These are phyloP conservation scores for Lepidurus apus DNA, from an alignment of 1,140 invertebrate genomes.

Conservation along the genomic window DNA sequence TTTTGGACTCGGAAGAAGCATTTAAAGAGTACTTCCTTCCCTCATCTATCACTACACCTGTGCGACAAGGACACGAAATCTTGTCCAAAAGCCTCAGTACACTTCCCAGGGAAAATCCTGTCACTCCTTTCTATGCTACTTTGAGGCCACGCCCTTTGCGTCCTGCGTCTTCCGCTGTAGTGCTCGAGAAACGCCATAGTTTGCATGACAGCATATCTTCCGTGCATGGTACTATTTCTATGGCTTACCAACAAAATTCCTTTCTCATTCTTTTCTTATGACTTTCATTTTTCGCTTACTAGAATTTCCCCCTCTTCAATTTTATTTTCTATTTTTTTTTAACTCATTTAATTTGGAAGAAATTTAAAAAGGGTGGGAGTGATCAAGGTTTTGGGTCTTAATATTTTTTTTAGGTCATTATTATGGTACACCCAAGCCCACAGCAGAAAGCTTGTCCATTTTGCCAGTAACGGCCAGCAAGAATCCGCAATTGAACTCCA, in stretches of 20 bases:
- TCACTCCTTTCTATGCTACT: neutral
- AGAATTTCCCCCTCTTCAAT: neutral
- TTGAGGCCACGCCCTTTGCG: constrained; percentile 3
- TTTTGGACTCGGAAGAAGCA: neutral
- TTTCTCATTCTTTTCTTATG: constrained; percentile 28
- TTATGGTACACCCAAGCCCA: constrained; percentile 54
- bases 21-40: constrained; percentile 11
- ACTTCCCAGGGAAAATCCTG: neutral
- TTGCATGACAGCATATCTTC: neutral
- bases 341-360: constrained; percentile 16
- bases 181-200: constrained; percentile 16
- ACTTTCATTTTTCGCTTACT: constrained; percentile 16
- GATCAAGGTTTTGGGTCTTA: constrained; percentile 30
- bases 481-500: neutral
- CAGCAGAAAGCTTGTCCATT: constrained; percentile 43
- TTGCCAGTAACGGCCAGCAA: constrained; percentile 37
- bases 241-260: neutral
- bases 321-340: constrained; percentile 28
- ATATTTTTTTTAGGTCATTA: constrained; percentile 47
- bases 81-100: neutral
- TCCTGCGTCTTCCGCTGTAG: constrained; percentile 22
- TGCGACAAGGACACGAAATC: neutral
- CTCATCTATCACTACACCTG: neutral
- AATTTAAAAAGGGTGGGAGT: constrained; percentile 24
- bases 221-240: neutral